phyloP scores from a whole-genome alignment of 2,888 invertebrate species.

The Dryomyza anilis region DNA sequence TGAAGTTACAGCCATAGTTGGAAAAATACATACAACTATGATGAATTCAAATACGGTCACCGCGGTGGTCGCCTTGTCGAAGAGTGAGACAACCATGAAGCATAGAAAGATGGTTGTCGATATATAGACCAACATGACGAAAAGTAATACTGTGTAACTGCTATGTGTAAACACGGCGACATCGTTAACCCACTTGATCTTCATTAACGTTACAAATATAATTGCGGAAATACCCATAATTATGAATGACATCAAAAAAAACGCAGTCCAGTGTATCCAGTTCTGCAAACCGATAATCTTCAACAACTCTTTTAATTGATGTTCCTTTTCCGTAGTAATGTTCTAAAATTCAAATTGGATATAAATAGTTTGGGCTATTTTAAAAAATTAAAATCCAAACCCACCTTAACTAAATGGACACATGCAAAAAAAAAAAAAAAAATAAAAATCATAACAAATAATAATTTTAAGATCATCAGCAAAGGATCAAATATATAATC shows the following conservation, averaged over 20 bases:
- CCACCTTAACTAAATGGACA: slow-evolving; percentile 74
- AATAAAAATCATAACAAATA: slow-evolving; percentile 78
- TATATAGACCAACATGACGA: slow-evolving; percentile 75
- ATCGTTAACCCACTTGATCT: slow-evolving; percentile 65
- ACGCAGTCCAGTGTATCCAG: slow-evolving; percentile 85
- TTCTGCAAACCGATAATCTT: slow-evolving; percentile 88
- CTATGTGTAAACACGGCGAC: slow-evolving; percentile 73
- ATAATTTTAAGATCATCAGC: slow-evolving; percentile 67
- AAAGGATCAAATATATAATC: slow-evolving; percentile 71
- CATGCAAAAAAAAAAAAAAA: slow-evolving; percentile 81
- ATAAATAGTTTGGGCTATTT: not conserved
- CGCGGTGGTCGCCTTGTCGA: slow-evolving; percentile 80
- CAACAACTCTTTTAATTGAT: slow-evolving; percentile 80
- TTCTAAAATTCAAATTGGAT: slow-evolving; percentile 32
- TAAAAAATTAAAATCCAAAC: not conserved
- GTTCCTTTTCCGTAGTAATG: slow-evolving; percentile 69
- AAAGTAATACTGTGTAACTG: slow-evolving; percentile 69
- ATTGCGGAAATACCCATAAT: slow-evolving; percentile 69
- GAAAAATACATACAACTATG: slow-evolving; percentile 77
- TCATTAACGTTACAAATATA: slow-evolving; percentile 67
- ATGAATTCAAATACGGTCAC: slow-evolving; percentile 76
- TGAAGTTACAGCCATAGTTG: slow-evolving; percentile 71
- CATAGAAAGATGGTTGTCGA: slow-evolving; percentile 75
- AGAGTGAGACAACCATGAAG: slow-evolving; percentile 80
- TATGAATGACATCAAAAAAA: slow-evolving; percentile 80